These are phyloP conservation scores for Lepus timidus DNA, from an alignment of 2,113 vertebrate genomes.

Conservation along the genomic window DNA sequence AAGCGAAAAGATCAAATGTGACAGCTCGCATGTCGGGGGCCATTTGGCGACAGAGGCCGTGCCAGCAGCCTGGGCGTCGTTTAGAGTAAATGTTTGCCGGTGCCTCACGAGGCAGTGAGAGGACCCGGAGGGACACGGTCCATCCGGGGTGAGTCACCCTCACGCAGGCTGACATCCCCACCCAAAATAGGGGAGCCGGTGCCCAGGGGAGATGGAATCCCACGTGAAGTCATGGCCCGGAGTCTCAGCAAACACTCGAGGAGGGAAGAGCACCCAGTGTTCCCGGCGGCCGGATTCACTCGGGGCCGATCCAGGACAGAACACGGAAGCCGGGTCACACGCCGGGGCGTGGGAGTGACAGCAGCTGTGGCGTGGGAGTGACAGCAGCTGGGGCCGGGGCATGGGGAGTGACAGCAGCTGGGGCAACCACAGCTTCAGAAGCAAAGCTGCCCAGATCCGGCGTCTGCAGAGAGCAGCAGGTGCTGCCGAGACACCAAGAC, in stretches of 20 bases:
- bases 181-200: not conserved
- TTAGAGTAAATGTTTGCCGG: not conserved
- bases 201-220: not conserved
- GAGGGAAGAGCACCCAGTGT: not conserved
- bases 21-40: not conserved
- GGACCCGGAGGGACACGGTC: not conserved
- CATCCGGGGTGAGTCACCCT: not conserved
- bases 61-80: not conserved
- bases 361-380: too few relatives aligned
- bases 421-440: constrained; percentile 69
- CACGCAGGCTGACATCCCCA: not conserved
- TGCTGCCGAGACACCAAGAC: too few relatives aligned
- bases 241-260: not conserved
- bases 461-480: too few relatives aligned
- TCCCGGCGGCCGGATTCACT: not conserved
- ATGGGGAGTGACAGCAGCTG: constrained; percentile 29
- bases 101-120: not conserved
- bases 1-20: not conserved
- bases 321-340: too few relatives aligned
- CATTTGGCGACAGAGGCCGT: too few relatives aligned
- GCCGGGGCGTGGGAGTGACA: too few relatives aligned
- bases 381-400: too few relatives aligned
- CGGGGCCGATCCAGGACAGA: not conserved
- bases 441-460: not conserved
- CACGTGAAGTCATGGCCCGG: not conserved